Percentiles rank a stretch among this genome's conserved stretches.
Evolutionary conservation across 1,140 invertebrate species (phyloP).

Genomic region (Drosophila arizonae): DNA sequence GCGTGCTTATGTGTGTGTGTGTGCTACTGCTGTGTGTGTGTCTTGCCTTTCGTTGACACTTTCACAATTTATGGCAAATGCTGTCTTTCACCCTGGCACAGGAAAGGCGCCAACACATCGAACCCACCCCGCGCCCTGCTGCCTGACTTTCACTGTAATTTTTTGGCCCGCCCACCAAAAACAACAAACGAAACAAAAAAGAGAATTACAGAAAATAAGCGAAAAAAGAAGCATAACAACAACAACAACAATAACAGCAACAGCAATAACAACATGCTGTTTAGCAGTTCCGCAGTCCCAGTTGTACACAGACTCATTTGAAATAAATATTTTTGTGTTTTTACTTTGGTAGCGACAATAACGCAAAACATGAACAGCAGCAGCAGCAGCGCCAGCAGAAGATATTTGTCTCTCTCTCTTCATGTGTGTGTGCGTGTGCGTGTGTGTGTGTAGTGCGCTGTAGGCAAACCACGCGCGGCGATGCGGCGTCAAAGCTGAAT

Average conservation of each 20-base stretch:
- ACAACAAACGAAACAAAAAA: constrained; percentile 33
- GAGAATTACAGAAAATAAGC: constrained; percentile 33
- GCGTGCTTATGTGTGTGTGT: constrained; percentile 10
- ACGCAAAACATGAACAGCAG: constrained; percentile 75
- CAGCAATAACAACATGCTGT: constrained; percentile 42
- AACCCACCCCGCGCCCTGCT: constrained; percentile 16
- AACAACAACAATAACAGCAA: constrained; percentile 16
- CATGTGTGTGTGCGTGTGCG: constrained; percentile 3
- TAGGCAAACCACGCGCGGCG: constrained; percentile 77
- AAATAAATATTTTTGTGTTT: constrained; percentile 82
- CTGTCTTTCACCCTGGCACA: constrained; percentile 71
- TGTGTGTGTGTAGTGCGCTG: constrained; percentile 42
- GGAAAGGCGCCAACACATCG: constrained; percentile 64
- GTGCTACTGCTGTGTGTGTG: constrained; percentile 37
- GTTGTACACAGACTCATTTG: constrained; percentile 80
- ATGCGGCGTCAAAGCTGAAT: constrained; percentile 76
- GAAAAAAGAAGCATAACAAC: constrained; percentile 8
- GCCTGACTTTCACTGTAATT: constrained; percentile 63
- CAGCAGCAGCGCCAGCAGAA: constrained; percentile 31
- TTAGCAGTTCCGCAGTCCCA: constrained; percentile 77
- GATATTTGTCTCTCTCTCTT: constrained; percentile 57
- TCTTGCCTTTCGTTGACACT: constrained; percentile 80
- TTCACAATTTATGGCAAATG: constrained; percentile 81
- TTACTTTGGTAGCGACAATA: constrained; percentile 77
- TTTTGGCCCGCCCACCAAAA: constrained; percentile 63